A percentile compares a stretch with the other conserved stretches of the same genome.
These are phyloP conservation scores for Drosophila oshimai DNA, from an alignment of 1,140 invertebrate genomes.

Conservation along the genomic window DNA sequence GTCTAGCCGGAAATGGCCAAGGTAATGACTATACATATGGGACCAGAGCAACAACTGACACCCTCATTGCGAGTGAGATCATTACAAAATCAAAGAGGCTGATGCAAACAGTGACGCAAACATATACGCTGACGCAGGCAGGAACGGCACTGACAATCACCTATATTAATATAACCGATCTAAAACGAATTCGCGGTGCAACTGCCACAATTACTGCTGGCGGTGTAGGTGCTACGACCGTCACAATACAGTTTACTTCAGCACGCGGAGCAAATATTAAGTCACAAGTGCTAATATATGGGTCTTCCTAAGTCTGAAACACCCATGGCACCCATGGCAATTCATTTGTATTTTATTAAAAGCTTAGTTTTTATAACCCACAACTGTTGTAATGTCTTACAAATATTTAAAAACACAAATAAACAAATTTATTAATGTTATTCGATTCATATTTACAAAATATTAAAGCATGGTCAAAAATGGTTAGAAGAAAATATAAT, in stretches of 20 bases:
- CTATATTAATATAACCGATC: conserved; percentile 83
- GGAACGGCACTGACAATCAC: conserved; percentile 52
- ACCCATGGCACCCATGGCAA: too few species aligned
- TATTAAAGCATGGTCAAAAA: too few species aligned
- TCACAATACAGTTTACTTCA: conserved; percentile 84
- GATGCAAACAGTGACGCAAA: conserved; percentile 12
- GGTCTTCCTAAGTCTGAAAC: background rate
- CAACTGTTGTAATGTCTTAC: too few species aligned
- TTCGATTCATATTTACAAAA: too few species aligned
- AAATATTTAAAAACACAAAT: too few species aligned
- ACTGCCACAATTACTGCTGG: conserved; percentile 80
- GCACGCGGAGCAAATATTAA: conserved; percentile 63
- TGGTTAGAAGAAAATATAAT: too few species aligned
- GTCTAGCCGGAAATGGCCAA: conserved; percentile 1
- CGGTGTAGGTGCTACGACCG: conserved; percentile 82
- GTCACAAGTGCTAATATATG: conserved; percentile 55
- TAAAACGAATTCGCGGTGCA: conserved; percentile 83
- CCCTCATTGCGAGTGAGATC: conserved; percentile 44
- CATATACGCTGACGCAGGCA: conserved; percentile 56
- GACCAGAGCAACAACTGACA: conserved; percentile 12
- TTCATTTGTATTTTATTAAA: too few species aligned
- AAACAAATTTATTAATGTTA: too few species aligned
- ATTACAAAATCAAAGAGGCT: conserved; percentile 26
- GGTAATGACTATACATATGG: conserved; percentile 54
- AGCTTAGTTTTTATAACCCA: too few species aligned